These are phyloP conservation scores for Drosophila nigrodunni DNA, from an alignment of 1,140 invertebrate species.

Conservation along the genomic window DNA sequence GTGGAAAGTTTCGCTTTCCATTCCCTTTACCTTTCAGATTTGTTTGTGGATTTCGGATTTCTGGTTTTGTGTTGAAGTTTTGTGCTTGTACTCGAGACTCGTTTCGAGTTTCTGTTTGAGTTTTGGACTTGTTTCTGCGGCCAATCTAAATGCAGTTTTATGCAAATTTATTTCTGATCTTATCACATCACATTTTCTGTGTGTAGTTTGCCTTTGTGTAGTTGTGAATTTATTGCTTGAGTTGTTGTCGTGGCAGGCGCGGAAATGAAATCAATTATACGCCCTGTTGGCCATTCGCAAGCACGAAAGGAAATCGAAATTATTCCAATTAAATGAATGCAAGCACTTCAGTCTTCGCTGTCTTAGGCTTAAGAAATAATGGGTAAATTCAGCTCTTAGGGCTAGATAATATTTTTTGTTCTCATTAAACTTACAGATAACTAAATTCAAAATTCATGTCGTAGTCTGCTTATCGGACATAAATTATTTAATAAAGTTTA, in stretches of 20 bases:
- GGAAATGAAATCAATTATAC: slow-evolving; percentile 80
- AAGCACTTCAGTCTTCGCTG: slow-evolving; percentile 15
- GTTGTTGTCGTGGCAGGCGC: slow-evolving; percentile 50
- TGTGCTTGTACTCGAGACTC: slow-evolving; percentile 16
- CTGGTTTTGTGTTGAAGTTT: slow-evolving; percentile 4
- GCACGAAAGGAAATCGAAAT: slow-evolving; percentile 75
- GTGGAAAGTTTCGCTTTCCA: slow-evolving; percentile 37
- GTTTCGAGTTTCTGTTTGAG: slow-evolving; percentile 24
- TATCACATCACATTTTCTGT: slow-evolving; percentile 64
- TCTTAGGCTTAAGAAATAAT: background rate
- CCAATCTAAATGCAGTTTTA: slow-evolving; percentile 70
- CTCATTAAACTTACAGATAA: no score
- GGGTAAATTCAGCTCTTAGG: no score
- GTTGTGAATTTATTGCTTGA: slow-evolving; percentile 61
- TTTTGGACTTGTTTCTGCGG: slow-evolving; percentile 53
- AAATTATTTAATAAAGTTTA: no score
- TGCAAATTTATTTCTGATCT: slow-evolving; percentile 77
- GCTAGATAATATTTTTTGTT: no score
- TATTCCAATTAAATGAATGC: slow-evolving; percentile 63
- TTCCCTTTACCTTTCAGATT: no score
- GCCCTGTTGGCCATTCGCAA: slow-evolving; percentile 67
- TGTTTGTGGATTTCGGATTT: slow-evolving; percentile 32
- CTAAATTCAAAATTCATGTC: no score
- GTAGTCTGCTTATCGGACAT: no score
- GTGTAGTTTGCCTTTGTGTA: slow-evolving; percentile 49